A percentile compares a stretch with the other conserved stretches of the same genome.
Conservation (phyloP, 2,888 invertebrate species). For the Oxycera nigricornis region DNA sequence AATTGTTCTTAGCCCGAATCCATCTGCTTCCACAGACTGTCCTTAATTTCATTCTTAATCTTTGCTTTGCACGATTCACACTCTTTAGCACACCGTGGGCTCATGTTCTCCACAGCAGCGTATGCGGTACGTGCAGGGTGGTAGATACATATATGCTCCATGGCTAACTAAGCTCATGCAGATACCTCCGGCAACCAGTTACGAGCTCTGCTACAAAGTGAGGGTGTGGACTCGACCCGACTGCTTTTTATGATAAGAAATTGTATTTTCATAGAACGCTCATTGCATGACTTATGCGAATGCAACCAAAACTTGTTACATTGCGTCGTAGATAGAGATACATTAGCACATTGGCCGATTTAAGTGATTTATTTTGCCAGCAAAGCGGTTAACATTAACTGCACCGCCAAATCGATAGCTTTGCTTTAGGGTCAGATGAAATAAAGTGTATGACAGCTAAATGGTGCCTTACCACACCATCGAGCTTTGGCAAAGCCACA, state of each 20-base stretch:
- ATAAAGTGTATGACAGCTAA: constrained; percentile 33
- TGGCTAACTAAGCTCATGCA: background rate
- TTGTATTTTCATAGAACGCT: constrained; percentile 14
- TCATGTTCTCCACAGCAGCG: no score
- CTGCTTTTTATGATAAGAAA: constrained; percentile 35
- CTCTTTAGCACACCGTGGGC: no score
- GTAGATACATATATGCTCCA: background rate
- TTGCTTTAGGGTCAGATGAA: constrained; percentile 31
- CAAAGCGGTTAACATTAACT: constrained; percentile 5
- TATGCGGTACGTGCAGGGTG: background rate
- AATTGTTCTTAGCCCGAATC: no score
- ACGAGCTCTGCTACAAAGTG: background rate
- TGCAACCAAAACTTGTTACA: background rate
- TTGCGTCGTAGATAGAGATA: background rate
- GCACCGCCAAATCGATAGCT: constrained; percentile 9
- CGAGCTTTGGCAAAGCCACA: background rate
- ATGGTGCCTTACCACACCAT: constrained; percentile 3
- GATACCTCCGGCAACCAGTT: constrained; percentile 9
- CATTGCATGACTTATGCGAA: constrained; percentile 5
- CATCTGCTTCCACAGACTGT: no score
- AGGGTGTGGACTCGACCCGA: constrained; percentile 34
- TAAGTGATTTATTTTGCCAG: constrained; percentile 30
- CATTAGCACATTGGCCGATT: constrained; percentile 4
- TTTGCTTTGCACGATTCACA: no score
- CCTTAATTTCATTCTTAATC: no score